Percentiles rank a stretch among this genome's conserved stretches.
These are phyloP conservation scores for Dasypogon diadema DNA, from an alignment of 2,888 invertebrate species.

Conservation along the genomic window DNA sequence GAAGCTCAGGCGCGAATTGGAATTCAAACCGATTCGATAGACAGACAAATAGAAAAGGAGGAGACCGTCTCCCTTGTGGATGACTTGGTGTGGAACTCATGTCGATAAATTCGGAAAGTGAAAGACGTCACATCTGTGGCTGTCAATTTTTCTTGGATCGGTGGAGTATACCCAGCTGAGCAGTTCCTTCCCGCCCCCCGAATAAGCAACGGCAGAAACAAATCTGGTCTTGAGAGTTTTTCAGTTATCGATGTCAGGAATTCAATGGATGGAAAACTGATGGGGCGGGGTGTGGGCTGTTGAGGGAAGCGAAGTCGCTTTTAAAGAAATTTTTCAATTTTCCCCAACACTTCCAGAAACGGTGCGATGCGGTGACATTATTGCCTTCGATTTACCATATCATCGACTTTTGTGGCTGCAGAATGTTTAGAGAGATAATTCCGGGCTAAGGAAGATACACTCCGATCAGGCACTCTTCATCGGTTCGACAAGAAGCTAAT, in stretches of 20 bases:
- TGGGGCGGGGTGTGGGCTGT: neutral
- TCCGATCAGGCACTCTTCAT: neutral
- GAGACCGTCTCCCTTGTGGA: constrained; percentile 16
- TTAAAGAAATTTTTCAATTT: constrained; percentile 42
- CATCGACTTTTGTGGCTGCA: constrained; percentile 14
- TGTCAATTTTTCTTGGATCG: constrained; percentile 50
- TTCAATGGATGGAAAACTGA: constrained; percentile 36
- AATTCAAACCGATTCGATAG: constrained; percentile 33
- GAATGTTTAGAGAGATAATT: constrained; percentile 17
- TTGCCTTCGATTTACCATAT: constrained; percentile 34
- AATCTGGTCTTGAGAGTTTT: constrained; percentile 48
- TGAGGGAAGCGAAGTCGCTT: constrained; percentile 4
- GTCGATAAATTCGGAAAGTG: constrained; percentile 49
- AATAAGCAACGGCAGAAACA: constrained; percentile 25
- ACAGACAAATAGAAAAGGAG: constrained; percentile 35
- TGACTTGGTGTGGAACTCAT: constrained; percentile 20
- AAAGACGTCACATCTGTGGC: constrained; percentile 49
- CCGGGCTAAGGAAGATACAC: neutral
- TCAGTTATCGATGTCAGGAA: constrained; percentile 47
- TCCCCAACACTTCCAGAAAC: constrained; percentile 7
- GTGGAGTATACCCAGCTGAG: constrained; percentile 21
- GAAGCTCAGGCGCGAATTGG: constrained; percentile 40
- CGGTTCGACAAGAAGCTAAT: constrained; percentile 16
- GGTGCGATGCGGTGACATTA: constrained; percentile 31
- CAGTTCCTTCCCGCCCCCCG: constrained; percentile 25